Evolutionary conservation across 2,888 invertebrate genomes (phyloP).

Genomic region (Apotomis turbidana): DNA sequence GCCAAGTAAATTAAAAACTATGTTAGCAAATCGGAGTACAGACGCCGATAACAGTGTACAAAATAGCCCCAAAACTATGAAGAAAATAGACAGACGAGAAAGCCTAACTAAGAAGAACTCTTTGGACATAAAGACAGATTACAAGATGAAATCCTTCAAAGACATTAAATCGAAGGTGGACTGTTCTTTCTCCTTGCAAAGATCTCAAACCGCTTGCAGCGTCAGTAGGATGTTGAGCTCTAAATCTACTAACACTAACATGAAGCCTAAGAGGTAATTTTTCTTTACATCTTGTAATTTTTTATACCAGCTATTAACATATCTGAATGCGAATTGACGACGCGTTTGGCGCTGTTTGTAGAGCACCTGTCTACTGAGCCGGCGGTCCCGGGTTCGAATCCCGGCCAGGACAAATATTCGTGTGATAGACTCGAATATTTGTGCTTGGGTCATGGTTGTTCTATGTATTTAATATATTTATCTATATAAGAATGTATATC

Average conservation of each 20-base stretch:
- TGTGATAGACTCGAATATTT: too few relatives aligned
- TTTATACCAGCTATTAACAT: background rate
- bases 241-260: slow-evolving; percentile 70
- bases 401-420: too few relatives aligned
- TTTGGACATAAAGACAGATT: slow-evolving; percentile 90
- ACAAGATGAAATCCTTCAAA: slow-evolving; percentile 88
- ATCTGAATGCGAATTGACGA: too few relatives aligned
- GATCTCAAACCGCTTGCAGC: slow-evolving; percentile 79
- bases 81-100: slow-evolving; percentile 90
- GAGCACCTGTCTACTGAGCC: too few relatives aligned
- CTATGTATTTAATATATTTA: too few relatives aligned
- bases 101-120: slow-evolving; percentile 72
- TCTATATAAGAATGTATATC: too few relatives aligned
- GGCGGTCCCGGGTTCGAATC: too few relatives aligned
- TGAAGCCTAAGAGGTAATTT: slow-evolving; percentile 78
- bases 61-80: slow-evolving; percentile 83
- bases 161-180: slow-evolving; percentile 95
- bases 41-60: slow-evolving; percentile 82
- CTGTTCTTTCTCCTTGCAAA: slow-evolving; percentile 79
- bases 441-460: too few relatives aligned
- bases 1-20: slow-evolving; percentile 89
- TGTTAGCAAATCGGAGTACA: slow-evolving; percentile 85
- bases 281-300: slow-evolving; percentile 27
- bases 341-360: too few relatives aligned
- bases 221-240: slow-evolving; percentile 77